These are phyloP conservation scores for Colius striatus DNA, from an alignment of 2,113 vertebrate genomes.

Conservation along the genomic window DNA sequence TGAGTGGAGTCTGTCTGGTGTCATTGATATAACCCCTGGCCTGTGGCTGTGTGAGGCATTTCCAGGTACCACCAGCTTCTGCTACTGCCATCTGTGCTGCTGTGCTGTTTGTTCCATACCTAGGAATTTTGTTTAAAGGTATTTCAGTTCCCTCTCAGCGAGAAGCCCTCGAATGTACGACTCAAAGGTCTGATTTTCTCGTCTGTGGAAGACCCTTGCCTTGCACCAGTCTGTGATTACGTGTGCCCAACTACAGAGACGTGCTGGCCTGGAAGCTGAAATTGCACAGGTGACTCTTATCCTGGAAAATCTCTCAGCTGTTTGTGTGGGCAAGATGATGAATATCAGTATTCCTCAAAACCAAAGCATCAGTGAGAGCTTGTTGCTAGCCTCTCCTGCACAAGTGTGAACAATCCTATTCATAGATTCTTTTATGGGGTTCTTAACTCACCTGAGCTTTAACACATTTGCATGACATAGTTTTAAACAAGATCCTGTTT, in stretches of 20 bases:
- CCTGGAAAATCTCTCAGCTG: neutral
- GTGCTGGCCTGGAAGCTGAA: neutral
- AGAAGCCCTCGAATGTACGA: constrained; percentile 6
- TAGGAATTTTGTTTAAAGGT: constrained; percentile 19
- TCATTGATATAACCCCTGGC: neutral
- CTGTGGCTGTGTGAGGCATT: neutral
- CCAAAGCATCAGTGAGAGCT: neutral
- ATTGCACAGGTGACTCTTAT: neutral
- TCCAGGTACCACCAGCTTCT: neutral
- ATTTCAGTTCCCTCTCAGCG: neutral
- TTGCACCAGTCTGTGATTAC: constrained; percentile 14
- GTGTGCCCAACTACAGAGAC: neutral
- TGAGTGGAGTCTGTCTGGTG: neutral
- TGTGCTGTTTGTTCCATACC: neutral
- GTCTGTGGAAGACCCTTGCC: neutral
- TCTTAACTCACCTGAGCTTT: neutral
- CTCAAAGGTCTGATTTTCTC: constrained; percentile 43
- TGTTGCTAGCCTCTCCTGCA: neutral
- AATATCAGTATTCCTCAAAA: neutral
- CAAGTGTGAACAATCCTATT: neutral
- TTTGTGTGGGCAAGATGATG: neutral
- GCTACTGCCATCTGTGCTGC: accelerated
- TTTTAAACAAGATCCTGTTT: neutral
- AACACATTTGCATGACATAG: neutral
- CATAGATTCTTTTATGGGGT: neutral